phyloP scores from a whole-genome alignment of 2,888 invertebrate species.

The Napeogenes sylphis region DNA sequence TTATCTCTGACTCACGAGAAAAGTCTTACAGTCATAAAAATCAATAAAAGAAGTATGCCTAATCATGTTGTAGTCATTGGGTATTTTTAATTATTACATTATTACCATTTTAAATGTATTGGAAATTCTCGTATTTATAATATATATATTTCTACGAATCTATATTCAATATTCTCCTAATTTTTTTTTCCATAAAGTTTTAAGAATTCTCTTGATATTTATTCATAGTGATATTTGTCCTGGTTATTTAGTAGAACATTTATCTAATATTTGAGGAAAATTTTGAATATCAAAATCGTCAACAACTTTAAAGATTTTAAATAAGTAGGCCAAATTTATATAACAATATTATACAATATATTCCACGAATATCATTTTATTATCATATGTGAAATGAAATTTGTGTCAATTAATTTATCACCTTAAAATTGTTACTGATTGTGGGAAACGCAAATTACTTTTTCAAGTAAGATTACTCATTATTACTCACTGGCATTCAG shows the following conservation, averaged over 20 bases:
- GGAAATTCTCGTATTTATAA: conserved; percentile 2
- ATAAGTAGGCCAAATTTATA: neutral
- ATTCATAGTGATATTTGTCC: neutral
- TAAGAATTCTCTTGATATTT: neutral
- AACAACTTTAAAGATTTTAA: neutral
- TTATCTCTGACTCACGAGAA: conserved; percentile 17
- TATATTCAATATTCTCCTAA: neutral
- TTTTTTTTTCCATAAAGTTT: neutral
- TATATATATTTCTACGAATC: conserved; percentile 2
- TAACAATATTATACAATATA: neutral
- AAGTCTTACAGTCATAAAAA: conserved; percentile 20
- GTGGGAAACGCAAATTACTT: neutral
- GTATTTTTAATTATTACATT: conserved; percentile 32
- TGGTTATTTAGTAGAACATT: neutral
- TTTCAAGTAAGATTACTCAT: conserved; percentile 41
- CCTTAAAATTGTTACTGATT: neutral
- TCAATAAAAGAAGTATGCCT: conserved; percentile 40
- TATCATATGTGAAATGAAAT: too few relatives aligned
- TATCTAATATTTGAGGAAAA: conserved; percentile 1
- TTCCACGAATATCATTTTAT: too few relatives aligned
- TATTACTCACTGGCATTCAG: conserved; percentile 42
- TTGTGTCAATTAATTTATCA: too few relatives aligned
- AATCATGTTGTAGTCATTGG: conserved; percentile 35
- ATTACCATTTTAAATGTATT: conserved; percentile 24
- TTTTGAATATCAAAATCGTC: too few relatives aligned